Evolutionary conservation across 2,888 invertebrate species (phyloP).

Genomic region (Microchrysa polita): DNA sequence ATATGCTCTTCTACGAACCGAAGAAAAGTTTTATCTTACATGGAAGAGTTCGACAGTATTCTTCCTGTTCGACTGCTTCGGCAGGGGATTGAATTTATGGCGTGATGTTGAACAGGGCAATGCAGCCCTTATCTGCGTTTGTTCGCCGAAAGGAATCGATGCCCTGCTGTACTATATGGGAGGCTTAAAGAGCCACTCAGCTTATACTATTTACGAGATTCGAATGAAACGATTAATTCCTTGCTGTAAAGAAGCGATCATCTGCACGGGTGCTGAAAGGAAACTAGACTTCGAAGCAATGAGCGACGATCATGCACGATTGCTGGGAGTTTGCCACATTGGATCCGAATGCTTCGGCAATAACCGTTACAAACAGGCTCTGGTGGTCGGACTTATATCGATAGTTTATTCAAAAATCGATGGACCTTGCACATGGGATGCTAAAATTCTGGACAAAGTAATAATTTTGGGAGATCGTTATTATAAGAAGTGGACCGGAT

Average conservation of each 20-base stretch:
- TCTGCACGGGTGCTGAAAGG: slow-evolving; percentile 51
- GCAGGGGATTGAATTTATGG: slow-evolving; percentile 54
- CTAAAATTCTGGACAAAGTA: slow-evolving; percentile 57
- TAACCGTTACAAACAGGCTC: slow-evolving; percentile 57
- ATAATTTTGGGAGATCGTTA: slow-evolving; percentile 59
- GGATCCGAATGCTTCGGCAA: slow-evolving; percentile 56
- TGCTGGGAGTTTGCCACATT: slow-evolving; percentile 57
- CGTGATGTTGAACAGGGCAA: slow-evolving; percentile 54
- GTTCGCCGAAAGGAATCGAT: slow-evolving; percentile 56
- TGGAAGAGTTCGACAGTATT: slow-evolving; percentile 58
- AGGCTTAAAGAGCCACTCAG: slow-evolving; percentile 52
- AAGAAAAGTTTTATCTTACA: slow-evolving; percentile 57
- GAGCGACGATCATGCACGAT: slow-evolving; percentile 58
- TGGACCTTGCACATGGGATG: slow-evolving; percentile 60
- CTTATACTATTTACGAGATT: slow-evolving; percentile 56
- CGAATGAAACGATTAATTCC: slow-evolving; percentile 56
- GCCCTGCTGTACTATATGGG: slow-evolving; percentile 57
- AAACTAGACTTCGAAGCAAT: slow-evolving; percentile 57
- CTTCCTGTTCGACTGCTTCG: slow-evolving; percentile 60
- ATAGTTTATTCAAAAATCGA: slow-evolving; percentile 60
- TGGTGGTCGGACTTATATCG: slow-evolving; percentile 58
- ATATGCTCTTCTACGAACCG: slow-evolving; percentile 55
- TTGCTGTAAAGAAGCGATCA: slow-evolving; percentile 55
- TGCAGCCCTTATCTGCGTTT: slow-evolving; percentile 57
- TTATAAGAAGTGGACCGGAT: slow-evolving; percentile 57